Evolutionary conservation across 2,888 invertebrate species (phyloP).

Genomic region (Atherix ibis): DNA sequence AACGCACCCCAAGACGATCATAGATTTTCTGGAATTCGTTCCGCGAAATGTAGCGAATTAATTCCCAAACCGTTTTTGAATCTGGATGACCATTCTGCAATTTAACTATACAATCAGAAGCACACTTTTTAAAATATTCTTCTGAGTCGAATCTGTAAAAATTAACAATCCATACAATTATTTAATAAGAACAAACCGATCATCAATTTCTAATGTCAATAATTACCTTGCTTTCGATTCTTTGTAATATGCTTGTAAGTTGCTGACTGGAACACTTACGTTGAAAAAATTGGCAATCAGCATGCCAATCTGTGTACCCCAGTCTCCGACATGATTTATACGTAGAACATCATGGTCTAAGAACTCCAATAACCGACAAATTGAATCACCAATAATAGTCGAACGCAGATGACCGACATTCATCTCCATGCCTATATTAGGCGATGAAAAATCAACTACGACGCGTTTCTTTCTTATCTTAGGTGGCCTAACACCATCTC

Average conservation of each 20-base stretch:
- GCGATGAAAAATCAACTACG: slow-evolving; percentile 90
- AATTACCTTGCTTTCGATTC: slow-evolving; percentile 57
- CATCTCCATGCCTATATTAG: slow-evolving; percentile 99
- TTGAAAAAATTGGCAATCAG: slow-evolving; percentile 82
- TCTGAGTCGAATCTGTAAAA: slow-evolving; percentile 97
- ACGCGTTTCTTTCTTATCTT: slow-evolving; percentile 44
- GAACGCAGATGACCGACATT: slow-evolving; percentile 96
- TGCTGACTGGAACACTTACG: slow-evolving; percentile 75
- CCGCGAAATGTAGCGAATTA: slow-evolving; percentile 91
- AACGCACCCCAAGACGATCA: slow-evolving; percentile 57
- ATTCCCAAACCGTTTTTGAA: slow-evolving; percentile 79
- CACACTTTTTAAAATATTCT: slow-evolving; percentile 81
- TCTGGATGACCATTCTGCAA: slow-evolving; percentile 73
- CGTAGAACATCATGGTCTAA: slow-evolving; percentile 83
- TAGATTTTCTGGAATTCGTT: slow-evolving; percentile 85
- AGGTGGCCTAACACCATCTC: slow-evolving; percentile 53
- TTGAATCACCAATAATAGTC: slow-evolving; percentile 93
- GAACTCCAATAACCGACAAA: slow-evolving; percentile 76
- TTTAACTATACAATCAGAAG: slow-evolving; percentile 85
- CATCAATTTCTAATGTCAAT: no score
- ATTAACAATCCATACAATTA: no score
- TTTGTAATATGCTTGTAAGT: slow-evolving; percentile 75
- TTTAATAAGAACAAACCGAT: no score
- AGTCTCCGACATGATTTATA: slow-evolving; percentile 92
- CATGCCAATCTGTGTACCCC: slow-evolving; percentile 99